phyloP scores from a whole-genome alignment of 2,113 vertebrate genomes.

The Lophotis ruficrista region DNA sequence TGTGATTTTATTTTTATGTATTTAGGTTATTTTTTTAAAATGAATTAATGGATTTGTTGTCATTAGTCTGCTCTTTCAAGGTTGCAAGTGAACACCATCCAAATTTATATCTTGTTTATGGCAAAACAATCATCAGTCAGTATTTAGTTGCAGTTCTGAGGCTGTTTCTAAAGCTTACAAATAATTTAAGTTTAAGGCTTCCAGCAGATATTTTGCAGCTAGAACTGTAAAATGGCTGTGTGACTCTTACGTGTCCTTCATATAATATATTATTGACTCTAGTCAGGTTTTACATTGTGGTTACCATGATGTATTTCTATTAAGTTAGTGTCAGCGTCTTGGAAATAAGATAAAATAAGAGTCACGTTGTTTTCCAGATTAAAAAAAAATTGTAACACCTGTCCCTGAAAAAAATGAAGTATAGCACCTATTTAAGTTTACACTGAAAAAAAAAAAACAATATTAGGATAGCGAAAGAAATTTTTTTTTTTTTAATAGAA shows the following conservation, averaged over 20 bases:
- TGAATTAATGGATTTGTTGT: not conserved
- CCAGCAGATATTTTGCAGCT: not conserved
- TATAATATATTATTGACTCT: not conserved
- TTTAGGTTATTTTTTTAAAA: not conserved
- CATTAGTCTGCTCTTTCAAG: not conserved
- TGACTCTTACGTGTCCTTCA: not conserved
- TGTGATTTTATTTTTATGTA: not conserved
- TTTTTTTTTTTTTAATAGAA: not conserved
- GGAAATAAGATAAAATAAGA: not conserved
- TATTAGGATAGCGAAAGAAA: not conserved
- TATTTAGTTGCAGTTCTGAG: not conserved
- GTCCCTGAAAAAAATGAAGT: not conserved
- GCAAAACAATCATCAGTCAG: not conserved
- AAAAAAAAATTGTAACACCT: not conserved
- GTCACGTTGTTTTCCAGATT: not conserved
- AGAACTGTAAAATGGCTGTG: not conserved
- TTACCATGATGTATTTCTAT: not conserved
- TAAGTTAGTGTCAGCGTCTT: not conserved
- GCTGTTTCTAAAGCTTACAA: not conserved
- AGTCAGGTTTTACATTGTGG: not conserved
- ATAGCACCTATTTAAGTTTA: not conserved
- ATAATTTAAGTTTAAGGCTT: not conserved
- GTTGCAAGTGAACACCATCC: not conserved
- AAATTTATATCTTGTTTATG: not conserved
- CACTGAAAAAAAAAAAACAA: not conserved